phyloP scores from a whole-genome alignment of 2,888 invertebrate genomes.

The Netelia virgata region DNA sequence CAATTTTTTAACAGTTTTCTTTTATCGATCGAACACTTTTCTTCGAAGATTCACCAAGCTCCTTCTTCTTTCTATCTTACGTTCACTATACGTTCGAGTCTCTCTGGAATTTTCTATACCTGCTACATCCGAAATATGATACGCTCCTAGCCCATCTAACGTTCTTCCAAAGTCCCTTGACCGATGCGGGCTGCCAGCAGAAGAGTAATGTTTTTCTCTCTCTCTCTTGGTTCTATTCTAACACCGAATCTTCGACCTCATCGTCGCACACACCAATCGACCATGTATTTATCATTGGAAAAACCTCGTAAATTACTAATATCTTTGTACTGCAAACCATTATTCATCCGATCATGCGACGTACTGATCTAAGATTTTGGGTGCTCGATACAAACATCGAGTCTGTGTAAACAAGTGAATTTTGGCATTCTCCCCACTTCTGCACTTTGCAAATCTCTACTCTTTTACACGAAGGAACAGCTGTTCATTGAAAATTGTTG shows the following conservation, averaged over 20 bases:
- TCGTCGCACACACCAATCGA: too few species aligned
- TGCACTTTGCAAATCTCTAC: neutral
- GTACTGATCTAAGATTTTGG: neutral
- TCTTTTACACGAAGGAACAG: neutral
- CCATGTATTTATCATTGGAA: too few species aligned
- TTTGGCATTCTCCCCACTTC: neutral
- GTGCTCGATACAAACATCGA: neutral
- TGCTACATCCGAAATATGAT: neutral
- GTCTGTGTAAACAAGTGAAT: neutral
- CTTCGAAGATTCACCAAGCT: neutral
- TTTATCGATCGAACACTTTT: neutral
- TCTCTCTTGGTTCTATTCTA: neutral
- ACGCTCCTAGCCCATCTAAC: neutral
- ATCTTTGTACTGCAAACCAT: neutral
- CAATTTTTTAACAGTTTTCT: slow-evolving; percentile 1
- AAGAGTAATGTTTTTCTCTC: neutral
- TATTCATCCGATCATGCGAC: neutral
- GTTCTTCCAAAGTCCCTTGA: neutral
- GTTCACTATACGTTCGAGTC: neutral
- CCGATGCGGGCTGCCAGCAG: neutral
- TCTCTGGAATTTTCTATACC: neutral
- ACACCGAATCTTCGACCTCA: too few species aligned
- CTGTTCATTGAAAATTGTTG: neutral
- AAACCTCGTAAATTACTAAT: too few species aligned
- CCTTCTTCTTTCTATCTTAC: neutral